Conservation (phyloP, 2,113 vertebrate species). For the Chaenogobius annularis region DNA sequence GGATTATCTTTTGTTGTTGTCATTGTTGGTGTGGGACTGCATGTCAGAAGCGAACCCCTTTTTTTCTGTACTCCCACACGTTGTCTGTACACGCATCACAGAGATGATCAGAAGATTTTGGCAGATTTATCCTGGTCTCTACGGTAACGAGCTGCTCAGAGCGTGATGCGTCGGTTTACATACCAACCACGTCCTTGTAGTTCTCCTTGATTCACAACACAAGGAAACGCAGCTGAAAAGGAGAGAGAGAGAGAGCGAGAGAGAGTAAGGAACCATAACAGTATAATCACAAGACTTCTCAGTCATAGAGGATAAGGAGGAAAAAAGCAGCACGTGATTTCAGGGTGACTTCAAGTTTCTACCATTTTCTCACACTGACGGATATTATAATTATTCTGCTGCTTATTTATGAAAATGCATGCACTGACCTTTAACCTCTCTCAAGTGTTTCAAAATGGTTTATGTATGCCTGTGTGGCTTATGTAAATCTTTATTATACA, state of each 20-base stretch:
- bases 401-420: constrained; percentile 7
- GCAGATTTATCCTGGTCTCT: constrained; percentile 60
- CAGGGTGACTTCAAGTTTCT: constrained; percentile 28
- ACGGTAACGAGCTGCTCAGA: constrained; percentile 49
- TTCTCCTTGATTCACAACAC: constrained; percentile 34
- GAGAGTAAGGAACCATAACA: constrained; percentile 15
- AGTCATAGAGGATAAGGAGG: constrained; percentile 38
- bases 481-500: background rate
- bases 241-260: background rate
- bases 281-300: constrained; percentile 55
- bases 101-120: constrained; percentile 57
- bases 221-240: background rate
- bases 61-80: constrained; percentile 38
- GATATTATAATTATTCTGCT: background rate
- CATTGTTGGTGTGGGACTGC: background rate
- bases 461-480: background rate
- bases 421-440: constrained; percentile 1
- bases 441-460: background rate
- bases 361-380: background rate
- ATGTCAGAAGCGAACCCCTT: constrained; percentile 25
- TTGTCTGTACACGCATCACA: constrained; percentile 25
- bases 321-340: constrained; percentile 53
- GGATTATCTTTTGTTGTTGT: constrained; percentile 23
- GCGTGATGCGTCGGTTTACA: constrained; percentile 33
- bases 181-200: constrained; percentile 25